Evolutionary conservation across 2,797 vertebrate species (phyloP), one percentile per base, ranked within the genome.

Genomic region (Hoplostethus mediterraneus): DNA sequence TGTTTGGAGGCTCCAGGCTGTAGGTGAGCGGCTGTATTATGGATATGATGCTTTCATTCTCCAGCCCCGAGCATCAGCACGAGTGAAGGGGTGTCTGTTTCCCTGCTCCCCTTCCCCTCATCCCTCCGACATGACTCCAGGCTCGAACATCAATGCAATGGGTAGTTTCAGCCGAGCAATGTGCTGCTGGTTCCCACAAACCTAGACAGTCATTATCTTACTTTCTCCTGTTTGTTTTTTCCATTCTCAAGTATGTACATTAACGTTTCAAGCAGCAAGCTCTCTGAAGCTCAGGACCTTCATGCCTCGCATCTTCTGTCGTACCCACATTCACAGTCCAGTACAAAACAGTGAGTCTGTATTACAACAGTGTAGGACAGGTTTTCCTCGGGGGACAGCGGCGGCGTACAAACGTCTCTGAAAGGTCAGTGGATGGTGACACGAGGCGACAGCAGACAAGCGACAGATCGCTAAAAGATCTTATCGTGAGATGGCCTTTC

Each of bases 401-500:
- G 55, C 16, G 38, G 47, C 73, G 66, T 63, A 57, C 54, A 61
- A 67, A 60, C 28, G 38, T 71, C 55, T 67, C 17, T 17, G 44
- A 88, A 91, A 90, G 90, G 87, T 90, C 87, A 85, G 68, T 1
- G 38, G 3, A 52, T 48, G 69, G 67, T 58, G 76, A 68, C 75
- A 73, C 5, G 68, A 84, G 45, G 57, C 17, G 48, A 59, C 14
- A 28, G 52, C 66, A 64, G 38, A 14, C 36, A n/a, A 70, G 72
- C 45, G 14, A 62, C 70, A 79, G 71, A 73, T 38, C 59, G 63
- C 68, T 36, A 56, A 30, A 16, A 67, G 62, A 82, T 83, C 56
- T 70, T 51, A 85, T 81, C 77, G 73, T 33, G 67, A 80, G 73
- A 87, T 81, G 85, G 68, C 85, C 82, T 91, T 90, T 88, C 40